A percentile compares a stretch with the other conserved stretches of the same genome.
phyloP scores from a whole-genome alignment of 2,888 invertebrate species.

The Anthophora plumipes region DNA sequence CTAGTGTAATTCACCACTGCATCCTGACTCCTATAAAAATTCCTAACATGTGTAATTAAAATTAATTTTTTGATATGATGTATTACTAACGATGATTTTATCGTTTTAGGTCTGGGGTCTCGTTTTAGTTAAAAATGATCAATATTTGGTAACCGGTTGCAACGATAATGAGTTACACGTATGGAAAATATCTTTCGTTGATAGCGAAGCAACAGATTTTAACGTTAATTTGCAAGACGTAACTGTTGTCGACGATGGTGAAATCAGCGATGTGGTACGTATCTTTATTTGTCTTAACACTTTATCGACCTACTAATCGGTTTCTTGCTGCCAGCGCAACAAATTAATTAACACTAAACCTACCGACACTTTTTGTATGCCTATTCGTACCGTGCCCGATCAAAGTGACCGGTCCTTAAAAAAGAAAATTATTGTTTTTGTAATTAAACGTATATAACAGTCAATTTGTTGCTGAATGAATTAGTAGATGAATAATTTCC shows the following conservation, averaged over 20 bases:
- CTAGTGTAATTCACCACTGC: no score
- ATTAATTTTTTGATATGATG: constrained; percentile 17
- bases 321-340: no score
- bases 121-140: constrained; percentile 91
- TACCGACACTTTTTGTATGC: no score
- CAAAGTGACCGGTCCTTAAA: no score
- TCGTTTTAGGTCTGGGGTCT: constrained; percentile 93
- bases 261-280: constrained; percentile 86
- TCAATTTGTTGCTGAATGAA: no score
- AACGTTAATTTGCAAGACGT: constrained; percentile 85
- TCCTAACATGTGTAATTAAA: neutral
- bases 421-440: no score
- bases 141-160: constrained; percentile 94
- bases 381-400: no score
- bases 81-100: constrained; percentile 16
- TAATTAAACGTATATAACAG: no score
- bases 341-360: no score
- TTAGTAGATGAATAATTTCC: no score
- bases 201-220: constrained; percentile 83
- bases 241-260: constrained; percentile 86
- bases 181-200: constrained; percentile 90
- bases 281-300: constrained; percentile 33
- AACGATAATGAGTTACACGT: constrained; percentile 93
- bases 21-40: no score
- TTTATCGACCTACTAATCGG: no score